phyloP scores from a whole-genome alignment of 2,888 invertebrate genomes.

The Hirtodrosophila duncani region DNA sequence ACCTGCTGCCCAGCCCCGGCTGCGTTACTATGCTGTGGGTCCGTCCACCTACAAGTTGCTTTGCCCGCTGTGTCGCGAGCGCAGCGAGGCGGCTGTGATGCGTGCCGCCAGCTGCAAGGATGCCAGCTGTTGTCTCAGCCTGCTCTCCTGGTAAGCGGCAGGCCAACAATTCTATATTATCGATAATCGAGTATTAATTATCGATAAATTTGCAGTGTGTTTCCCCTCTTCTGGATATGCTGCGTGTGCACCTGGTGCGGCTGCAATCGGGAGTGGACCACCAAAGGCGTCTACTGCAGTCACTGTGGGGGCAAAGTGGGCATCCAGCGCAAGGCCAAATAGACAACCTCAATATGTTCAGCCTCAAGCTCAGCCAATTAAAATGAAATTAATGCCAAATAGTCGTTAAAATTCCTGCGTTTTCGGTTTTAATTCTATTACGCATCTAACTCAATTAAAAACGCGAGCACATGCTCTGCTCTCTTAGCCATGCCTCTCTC shows the following conservation, averaged over 20 bases:
- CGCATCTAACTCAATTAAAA: slow-evolving; percentile 64
- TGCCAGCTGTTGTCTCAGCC: slow-evolving; percentile 64
- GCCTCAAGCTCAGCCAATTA: slow-evolving; percentile 33
- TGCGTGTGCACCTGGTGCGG: slow-evolving; percentile 73
- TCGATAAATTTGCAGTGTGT: slow-evolving; percentile 41
- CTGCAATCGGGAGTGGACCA: slow-evolving; percentile 72
- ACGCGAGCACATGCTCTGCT: slow-evolving; percentile 23
- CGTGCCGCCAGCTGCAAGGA: slow-evolving; percentile 69
- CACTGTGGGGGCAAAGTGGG: slow-evolving; percentile 73
- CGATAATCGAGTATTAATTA: no score
- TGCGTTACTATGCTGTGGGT: slow-evolving; percentile 74
- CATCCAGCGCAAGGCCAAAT: slow-evolving; percentile 60
- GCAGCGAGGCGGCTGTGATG: slow-evolving; percentile 72
- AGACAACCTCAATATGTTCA: slow-evolving; percentile 14
- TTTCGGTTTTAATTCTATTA: slow-evolving; percentile 51
- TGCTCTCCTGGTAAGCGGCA: slow-evolving; percentile 69
- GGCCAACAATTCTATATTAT: not conserved
- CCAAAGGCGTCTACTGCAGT: slow-evolving; percentile 72
- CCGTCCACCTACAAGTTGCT: slow-evolving; percentile 72
- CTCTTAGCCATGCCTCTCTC: not conserved
- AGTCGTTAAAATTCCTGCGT: no score
- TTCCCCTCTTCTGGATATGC: slow-evolving; percentile 73
- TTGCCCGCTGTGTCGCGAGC: slow-evolving; percentile 74
- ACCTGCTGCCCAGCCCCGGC: slow-evolving; percentile 20
- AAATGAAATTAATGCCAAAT: slow-evolving; percentile 40